These are phyloP conservation scores for Nudaria mundana DNA, from an alignment of 2,888 invertebrate species.

Conservation along the genomic window DNA sequence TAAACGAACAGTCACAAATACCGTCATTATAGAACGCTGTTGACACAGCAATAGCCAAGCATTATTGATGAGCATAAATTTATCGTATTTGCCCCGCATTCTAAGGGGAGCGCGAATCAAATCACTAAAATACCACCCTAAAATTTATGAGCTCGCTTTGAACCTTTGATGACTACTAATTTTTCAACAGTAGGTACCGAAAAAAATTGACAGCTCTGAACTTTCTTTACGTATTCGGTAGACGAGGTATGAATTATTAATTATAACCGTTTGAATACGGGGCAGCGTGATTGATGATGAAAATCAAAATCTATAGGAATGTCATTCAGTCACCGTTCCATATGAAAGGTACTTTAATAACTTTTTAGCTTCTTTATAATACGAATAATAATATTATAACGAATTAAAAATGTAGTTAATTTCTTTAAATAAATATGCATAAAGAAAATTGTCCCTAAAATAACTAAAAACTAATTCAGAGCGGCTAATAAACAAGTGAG, in stretches of 20 bases:
- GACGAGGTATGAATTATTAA: conserved; percentile 47
- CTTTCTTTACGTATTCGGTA: conserved; percentile 38
- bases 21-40: conserved; percentile 58
- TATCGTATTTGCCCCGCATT: conserved; percentile 63
- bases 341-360: no score
- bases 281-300: conserved; percentile 31
- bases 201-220: conserved; percentile 48
- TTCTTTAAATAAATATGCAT: no score
- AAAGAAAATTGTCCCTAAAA: no score
- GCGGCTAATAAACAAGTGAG: no score
- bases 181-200: conserved; percentile 53
- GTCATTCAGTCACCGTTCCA: conserved; percentile 19
- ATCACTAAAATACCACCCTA: conserved; percentile 62
- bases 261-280: conserved; percentile 32
- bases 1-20: conserved; percentile 50
- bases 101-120: conserved; percentile 66
- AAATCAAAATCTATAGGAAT: conserved; percentile 28
- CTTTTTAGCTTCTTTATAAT: no score
- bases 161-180: conserved; percentile 70
- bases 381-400: no score
- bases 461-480: no score
- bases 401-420: no score
- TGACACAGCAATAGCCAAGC: conserved; percentile 64
- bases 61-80: conserved; percentile 77
- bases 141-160: conserved; percentile 67